phyloP scores from a whole-genome alignment of 1,140 invertebrate species.

The Mycetomoellerius zeteki region DNA sequence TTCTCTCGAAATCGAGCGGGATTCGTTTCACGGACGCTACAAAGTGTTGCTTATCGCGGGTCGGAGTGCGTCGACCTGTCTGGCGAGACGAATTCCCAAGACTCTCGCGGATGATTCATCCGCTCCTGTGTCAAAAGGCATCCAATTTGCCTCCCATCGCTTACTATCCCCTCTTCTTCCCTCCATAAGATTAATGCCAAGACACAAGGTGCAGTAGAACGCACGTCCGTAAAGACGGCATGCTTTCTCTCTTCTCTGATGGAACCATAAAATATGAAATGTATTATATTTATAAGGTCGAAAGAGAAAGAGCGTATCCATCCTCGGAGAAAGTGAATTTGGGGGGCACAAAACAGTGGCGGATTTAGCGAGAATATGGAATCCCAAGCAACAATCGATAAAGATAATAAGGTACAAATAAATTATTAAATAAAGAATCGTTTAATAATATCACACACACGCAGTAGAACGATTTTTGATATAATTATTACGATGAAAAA shows the following conservation, averaged over 20 bases:
- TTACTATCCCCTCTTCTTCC: neutral
- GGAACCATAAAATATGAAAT: slow-evolving; percentile 82
- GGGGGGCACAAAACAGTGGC: slow-evolving; percentile 16
- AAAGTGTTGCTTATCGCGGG: slow-evolving; percentile 59
- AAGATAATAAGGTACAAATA: neutral
- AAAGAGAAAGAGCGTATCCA: slow-evolving; percentile 11
- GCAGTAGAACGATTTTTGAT: neutral
- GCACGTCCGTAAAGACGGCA: slow-evolving; percentile 57
- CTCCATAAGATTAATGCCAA: slow-evolving; percentile 68
- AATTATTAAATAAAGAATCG: neutral
- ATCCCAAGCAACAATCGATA: neutral
- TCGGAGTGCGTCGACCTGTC: slow-evolving; percentile 58
- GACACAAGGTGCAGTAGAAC: slow-evolving; percentile 55
- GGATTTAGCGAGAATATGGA: slow-evolving; percentile 28
- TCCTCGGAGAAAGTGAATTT: neutral
- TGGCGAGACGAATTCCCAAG: slow-evolving; percentile 29
- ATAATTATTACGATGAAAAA: neutral
- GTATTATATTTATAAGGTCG: slow-evolving; percentile 83
- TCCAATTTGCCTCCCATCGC: slow-evolving; percentile 20
- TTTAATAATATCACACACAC: neutral
- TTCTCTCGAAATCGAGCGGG: slow-evolving; percentile 36
- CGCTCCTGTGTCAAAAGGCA: slow-evolving; percentile 36
- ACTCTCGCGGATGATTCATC: slow-evolving; percentile 49
- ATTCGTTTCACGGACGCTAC: slow-evolving; percentile 40
- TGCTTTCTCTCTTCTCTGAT: slow-evolving; percentile 44